Evolutionary conservation across 1,140 invertebrate genomes (phyloP), one percentile per base, ranked within the genome.

Genomic region (Temnothorax longispinosus): DNA sequence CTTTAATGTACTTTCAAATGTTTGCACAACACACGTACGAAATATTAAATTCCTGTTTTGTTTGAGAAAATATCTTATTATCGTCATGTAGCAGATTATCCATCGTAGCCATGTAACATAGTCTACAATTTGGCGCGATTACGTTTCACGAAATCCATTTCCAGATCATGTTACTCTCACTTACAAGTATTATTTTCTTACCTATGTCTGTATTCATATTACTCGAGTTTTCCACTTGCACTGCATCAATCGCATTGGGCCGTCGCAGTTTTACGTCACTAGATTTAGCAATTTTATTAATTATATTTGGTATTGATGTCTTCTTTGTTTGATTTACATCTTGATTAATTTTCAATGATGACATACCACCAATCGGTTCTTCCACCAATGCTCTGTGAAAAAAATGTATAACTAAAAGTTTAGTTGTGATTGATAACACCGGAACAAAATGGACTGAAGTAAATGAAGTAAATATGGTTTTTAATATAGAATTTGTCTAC

Each of bases 101-200:
- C 54, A 10, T 54, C 7, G 6, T 35, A 47, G 5, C 65, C 44
- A 32, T 18, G 32, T 67, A 52, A 80, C 27, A 7, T 41, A 18
- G 38, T 41, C 18, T 41, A 67, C 35, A 41, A 54, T 67, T 80
- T 11, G 21, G 4, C 11, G 27, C 21, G 41, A 82, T 82, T 47
- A 47, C n/a, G 38, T 82, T 60, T 74, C 52, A 21, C 18, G 41
- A 58, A 72, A 72, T 58, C 15, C 4, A n/a, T 72, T 60, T 60
- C 6, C 27, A 56, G 21, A 82, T 58, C 67, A 18, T 27, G 15
- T 72, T 72, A 67, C 41, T 64, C 18, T 27, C 27, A 27, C 27
- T 27, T 27, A 27, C 27, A 27, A 27, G 3, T 18, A 62, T 76
- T 76, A 75, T 1, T 76, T 27, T 27, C 4, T 76, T 50, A 15